Evolutionary conservation across 2,113 vertebrate species (phyloP).

Genomic region (Onychostoma macrolepis): DNA sequence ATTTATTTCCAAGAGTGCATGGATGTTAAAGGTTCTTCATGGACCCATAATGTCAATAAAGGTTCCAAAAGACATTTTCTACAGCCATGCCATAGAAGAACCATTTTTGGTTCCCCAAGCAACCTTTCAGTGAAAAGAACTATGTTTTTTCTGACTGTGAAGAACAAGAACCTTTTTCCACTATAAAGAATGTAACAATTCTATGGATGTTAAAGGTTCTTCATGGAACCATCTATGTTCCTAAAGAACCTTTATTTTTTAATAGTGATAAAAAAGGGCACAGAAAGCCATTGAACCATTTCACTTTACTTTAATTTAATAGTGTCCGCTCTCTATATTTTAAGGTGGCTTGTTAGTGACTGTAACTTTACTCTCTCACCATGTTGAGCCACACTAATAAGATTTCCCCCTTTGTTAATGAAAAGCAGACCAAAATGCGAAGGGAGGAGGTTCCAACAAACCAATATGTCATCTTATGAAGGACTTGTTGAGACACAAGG

Average conservation of each 20-base stretch:
- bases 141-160: too few relatives aligned
- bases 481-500: slow-evolving; percentile 56
- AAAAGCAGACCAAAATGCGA: slow-evolving; percentile 28
- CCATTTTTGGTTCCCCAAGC: too few relatives aligned
- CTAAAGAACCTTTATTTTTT: too few relatives aligned
- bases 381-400: slow-evolving; percentile 53
- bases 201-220: too few relatives aligned
- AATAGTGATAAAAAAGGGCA: not conserved
- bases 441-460: slow-evolving; percentile 32
- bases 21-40: too few relatives aligned
- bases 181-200: too few relatives aligned
- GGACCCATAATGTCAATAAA: too few relatives aligned
- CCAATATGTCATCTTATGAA: slow-evolving; percentile 49
- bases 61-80: too few relatives aligned
- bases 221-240: too few relatives aligned
- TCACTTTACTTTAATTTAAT: not conserved
- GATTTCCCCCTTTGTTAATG: slow-evolving; percentile 48
- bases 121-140: too few relatives aligned
- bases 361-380: slow-evolving; percentile 47
- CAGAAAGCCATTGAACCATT: not conserved
- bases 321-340: not conserved
- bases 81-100: too few relatives aligned
- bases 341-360: slow-evolving; percentile 9
- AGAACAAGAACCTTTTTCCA: too few relatives aligned
- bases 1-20: not conserved